phyloP scores from a whole-genome alignment of 2,888 invertebrate genomes.

The Dichetophora obliterata region DNA sequence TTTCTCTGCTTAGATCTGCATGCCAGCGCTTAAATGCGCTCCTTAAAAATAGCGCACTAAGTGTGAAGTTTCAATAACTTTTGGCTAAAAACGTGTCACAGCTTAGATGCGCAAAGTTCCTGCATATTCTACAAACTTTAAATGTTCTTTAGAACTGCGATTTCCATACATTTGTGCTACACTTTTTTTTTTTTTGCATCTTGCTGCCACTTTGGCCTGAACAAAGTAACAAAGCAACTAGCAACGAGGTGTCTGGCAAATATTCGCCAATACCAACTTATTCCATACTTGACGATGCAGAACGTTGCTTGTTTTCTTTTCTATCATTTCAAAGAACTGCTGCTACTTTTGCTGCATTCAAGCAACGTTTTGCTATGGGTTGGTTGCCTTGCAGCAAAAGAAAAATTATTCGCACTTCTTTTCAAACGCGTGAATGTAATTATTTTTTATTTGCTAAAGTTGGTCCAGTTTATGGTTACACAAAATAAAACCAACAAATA shows the following conservation, averaged over 20 bases:
- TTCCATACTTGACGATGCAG: not conserved
- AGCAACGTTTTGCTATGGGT: not conserved
- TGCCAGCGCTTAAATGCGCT: too few species aligned
- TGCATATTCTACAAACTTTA: too few species aligned
- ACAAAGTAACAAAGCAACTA: too few species aligned
- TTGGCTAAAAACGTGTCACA: too few species aligned
- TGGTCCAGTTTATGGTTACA: constrained; percentile 34
- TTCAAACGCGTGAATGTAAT: constrained; percentile 38
- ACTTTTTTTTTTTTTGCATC: not conserved
- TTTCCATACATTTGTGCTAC: not conserved
- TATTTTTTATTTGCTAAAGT: constrained; percentile 45
- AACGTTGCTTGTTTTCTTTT: not conserved
- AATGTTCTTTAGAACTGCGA: not conserved
- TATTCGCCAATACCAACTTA: constrained; percentile 5
- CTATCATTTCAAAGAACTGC: not conserved
- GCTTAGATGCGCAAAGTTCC: too few species aligned
- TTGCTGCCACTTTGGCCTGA: not conserved
- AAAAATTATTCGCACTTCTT: constrained; percentile 36
- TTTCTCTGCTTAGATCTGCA: too few species aligned
- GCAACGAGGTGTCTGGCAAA: constrained; percentile 10
- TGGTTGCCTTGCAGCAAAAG: constrained; percentile 10
- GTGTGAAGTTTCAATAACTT: too few species aligned
- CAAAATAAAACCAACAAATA: not conserved
- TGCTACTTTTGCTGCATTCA: not conserved
- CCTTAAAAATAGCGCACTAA: too few species aligned